Evolutionary conservation across 2,113 vertebrate genomes (phyloP), one percentile per base, ranked within the genome.

Genomic region (Indicator indicator): DNA sequence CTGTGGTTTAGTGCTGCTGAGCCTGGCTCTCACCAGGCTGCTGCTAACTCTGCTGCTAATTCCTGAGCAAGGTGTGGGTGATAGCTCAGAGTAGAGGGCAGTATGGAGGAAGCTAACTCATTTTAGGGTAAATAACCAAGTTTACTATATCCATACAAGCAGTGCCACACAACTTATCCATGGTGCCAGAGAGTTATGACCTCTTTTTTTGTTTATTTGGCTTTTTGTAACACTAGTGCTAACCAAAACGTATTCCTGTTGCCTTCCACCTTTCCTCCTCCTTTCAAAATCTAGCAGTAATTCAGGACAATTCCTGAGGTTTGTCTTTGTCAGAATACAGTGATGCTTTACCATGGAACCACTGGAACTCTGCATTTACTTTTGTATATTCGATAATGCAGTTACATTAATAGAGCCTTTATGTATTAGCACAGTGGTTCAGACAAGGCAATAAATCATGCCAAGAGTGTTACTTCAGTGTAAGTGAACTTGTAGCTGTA

Each of bases 1-100:
- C 0, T 4, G 6, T 1, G 10, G 26, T 16, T 55, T 44, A 60
- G 20, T 0, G 1, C 40, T 65, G 69, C 33, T 26, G 54, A 67
- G 9, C 9, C 27, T 16, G n/a, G 11, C 11, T 9, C 55, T 78
- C 16, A 4, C 16, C 38, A 32, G 55, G 56, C 27, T 74, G 38
- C 58, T 71, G 52, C 30, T 30, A 55, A 7, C 14, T 32, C 23
- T 30, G 12, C 50, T 33, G 30, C 23, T 27, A 44, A 11, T 13
- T 16, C 32, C 19, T 15, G 15, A 44, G 7, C 44, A 28, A 11
- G 15, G 8, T 28, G 26, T 28, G 14, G 33, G 15, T 40, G 56
- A 16, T 3, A 38, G 62, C 55, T 69, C 56, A 56, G 21, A 9
- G 30, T 32, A 11, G 30, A n/a, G 15, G 9, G 17, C 16, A 27